Percentiles rank a stretch among this genome's conserved stretches.
Evolutionary conservation across 2,797 vertebrate genomes (phyloP).

Genomic region (Morus bassanus): DNA sequence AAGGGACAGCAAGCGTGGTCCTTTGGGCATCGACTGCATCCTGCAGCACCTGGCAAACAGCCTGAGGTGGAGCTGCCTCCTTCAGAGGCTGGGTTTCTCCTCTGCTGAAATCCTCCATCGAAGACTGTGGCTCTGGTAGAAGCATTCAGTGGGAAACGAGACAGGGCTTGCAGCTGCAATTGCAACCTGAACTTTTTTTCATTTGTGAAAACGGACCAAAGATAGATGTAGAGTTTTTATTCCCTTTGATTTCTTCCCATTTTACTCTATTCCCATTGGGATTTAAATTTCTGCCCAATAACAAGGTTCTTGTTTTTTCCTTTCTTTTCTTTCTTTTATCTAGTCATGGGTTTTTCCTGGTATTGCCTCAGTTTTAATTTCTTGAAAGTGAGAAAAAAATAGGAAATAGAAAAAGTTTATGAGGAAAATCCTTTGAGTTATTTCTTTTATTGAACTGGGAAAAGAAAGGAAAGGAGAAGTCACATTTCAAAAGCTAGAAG

Average conservation of each 20-base stretch:
- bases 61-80: not conserved
- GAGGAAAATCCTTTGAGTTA: not conserved
- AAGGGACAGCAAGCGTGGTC: not conserved
- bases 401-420: not conserved
- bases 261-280: not conserved
- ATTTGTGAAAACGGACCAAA: not conserved
- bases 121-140: not conserved
- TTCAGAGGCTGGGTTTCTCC: not conserved
- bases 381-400: not conserved
- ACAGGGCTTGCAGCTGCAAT: not conserved
- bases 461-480: not conserved
- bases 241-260: not conserved
- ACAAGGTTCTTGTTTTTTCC: not conserved
- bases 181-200: not conserved
- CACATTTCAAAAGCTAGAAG: not conserved
- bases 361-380: not conserved
- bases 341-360: not conserved
- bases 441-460: not conserved
- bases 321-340: not conserved
- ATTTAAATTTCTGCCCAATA: not conserved
- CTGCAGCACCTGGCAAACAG: accelerated
- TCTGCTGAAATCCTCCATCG: not conserved
- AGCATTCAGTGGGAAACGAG: not conserved
- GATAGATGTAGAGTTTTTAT: not conserved
- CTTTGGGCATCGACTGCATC: not conserved